Conservation (phyloP, 2,113 vertebrate genomes). For the Marmota flaviventris region DNA sequence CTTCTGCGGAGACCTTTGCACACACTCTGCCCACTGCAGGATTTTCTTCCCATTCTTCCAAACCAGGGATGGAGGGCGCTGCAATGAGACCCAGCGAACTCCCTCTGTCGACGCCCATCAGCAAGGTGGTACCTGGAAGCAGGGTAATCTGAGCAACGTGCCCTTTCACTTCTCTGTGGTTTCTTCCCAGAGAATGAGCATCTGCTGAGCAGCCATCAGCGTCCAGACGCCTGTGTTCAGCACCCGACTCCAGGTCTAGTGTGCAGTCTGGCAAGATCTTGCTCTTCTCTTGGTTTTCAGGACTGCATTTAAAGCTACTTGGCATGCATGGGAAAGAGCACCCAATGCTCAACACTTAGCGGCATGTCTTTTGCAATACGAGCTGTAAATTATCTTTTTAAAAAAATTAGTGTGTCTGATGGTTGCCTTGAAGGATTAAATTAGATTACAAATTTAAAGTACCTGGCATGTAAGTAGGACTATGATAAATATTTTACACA, state of each 20-base stretch:
- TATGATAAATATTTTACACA: not conserved
- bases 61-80: not conserved
- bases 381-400: not conserved
- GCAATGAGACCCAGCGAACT: not conserved
- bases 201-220: fast-evolving
- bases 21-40: fast-evolving
- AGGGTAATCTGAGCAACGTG: not conserved
- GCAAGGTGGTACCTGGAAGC: not conserved
- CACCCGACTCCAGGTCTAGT: not conserved
- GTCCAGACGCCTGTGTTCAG: no score
- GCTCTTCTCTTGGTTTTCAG: not conserved
- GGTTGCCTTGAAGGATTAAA: not conserved
- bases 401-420: not conserved
- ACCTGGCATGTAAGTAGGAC: not conserved
- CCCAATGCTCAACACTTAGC: not conserved
- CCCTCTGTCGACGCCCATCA: not conserved
- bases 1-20: fast-evolving
- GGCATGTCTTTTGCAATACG: not conserved
- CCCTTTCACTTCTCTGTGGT: not conserved
- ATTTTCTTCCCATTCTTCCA: not conserved
- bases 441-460: not conserved
- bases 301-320: not conserved
- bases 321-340: not conserved
- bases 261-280: not conserved
- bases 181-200: not conserved